Base-by-base conservation (phyloP, 2,888 invertebrate genomes). In the Tillus elongatus region DNA sequence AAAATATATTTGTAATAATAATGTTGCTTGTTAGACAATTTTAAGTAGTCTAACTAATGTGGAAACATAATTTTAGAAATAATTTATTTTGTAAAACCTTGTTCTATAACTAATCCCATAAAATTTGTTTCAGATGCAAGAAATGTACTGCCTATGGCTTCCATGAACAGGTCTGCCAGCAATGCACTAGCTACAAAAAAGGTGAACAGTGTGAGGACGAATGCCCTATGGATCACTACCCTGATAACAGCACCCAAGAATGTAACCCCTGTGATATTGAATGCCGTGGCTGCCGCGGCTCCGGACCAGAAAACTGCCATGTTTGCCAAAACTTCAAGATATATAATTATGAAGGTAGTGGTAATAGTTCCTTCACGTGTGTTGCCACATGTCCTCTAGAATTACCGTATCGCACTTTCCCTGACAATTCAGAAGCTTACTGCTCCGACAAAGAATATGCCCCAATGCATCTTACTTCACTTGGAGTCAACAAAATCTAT, bases 171-270 rank as follows among this genome's bases (percentile, higher is more conserved):
- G 82, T 88, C 3, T 96, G 95, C 60, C 80, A 82, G 51, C 82
- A 86, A 48, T 96, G 96, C 60, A 77, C 80, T 14, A 82, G 82
- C 37, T 93, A 82, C 62, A 85, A 85, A 53, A 76, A 83, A 40
- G 87, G 85, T 1, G 89, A 89, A 56, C 88, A 90, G 57, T 93
- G 92, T 55, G 90, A 89, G 57, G 85, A 91, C 44, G 84, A 87
- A 55, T 93, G 93, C 56, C 85, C 89, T 0, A 61, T 73, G 0
- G 89, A 91, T 58, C 82, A 88, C 57, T 95, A 81, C 57, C 82
- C 88, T 0, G 85, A 91, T 51, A 75, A 80, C 40, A 67, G 68
- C 1, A 75, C 72, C 10, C 79, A 80, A 46, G 72, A 76, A 35
- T 92, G 91, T 54, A 71, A 80, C 12, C 74, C 77, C 12, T 90